Evolutionary conservation across 2,888 invertebrate genomes (phyloP).

Genomic region (Artemia sinica): DNA sequence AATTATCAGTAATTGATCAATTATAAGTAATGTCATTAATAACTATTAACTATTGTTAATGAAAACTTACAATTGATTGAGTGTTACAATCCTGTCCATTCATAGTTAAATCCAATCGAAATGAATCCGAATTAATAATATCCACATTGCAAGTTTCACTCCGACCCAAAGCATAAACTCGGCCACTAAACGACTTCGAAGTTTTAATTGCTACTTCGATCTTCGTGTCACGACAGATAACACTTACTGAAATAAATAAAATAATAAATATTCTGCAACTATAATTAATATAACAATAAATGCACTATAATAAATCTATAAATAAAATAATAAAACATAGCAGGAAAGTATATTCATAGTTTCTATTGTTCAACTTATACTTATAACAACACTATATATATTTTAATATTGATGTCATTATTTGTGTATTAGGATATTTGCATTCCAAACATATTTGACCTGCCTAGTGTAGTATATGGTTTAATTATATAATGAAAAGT

Average conservation of each 20-base stretch:
- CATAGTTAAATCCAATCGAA: constrained; percentile 79
- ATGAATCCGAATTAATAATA: constrained; percentile 75
- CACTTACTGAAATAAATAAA: constrained; percentile 46
- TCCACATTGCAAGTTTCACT: constrained; percentile 90
- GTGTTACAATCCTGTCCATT: constrained; percentile 87
- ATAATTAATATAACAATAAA: neutral
- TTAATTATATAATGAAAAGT: no score
- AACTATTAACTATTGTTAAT: neutral
- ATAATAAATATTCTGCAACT: neutral
- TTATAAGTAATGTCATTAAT: neutral
- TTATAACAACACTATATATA: no score
- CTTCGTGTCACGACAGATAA: constrained; percentile 81
- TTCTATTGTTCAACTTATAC: no score
- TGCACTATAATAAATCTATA: no score
- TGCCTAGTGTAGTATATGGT: no score
- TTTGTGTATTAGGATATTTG: no score
- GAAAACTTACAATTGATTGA: constrained; percentile 65
- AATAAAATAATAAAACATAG: no score
- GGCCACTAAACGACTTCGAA: constrained; percentile 82
- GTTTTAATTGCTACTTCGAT: constrained; percentile 82
- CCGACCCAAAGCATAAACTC: constrained; percentile 78
- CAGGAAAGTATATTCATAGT: no score
- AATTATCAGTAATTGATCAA: neutral
- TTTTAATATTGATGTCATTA: no score
- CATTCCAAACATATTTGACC: no score